A percentile compares a stretch with the other conserved stretches of the same genome.
Evolutionary conservation across 1,140 invertebrate genomes (phyloP).

Genomic region (Euglossa dilemma): DNA sequence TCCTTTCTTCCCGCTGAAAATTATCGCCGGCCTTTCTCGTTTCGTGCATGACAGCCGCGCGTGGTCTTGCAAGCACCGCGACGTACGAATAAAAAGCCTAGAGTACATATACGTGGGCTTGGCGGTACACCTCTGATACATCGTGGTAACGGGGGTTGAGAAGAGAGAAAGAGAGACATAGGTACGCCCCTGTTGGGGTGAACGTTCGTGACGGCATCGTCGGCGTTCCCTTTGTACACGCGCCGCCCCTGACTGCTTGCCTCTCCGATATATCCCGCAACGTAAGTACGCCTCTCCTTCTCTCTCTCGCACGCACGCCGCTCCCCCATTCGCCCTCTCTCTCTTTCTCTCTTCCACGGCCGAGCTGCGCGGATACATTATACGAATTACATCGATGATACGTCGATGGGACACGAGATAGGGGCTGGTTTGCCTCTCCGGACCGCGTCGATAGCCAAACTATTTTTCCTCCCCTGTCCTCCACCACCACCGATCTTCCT

Average conservation of each 20-base stretch:
- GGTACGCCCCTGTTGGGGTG: slow-evolving; percentile 66
- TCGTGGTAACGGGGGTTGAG: slow-evolving; percentile 40
- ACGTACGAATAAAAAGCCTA: slow-evolving; percentile 52
- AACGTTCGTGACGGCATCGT: slow-evolving; percentile 70
- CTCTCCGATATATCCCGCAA: slow-evolving; percentile 59
- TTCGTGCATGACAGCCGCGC: slow-evolving; percentile 6
- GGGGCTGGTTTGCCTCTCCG: slow-evolving; percentile 51
- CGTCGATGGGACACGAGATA: slow-evolving; percentile 70
- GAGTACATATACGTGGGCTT: slow-evolving; percentile 65
- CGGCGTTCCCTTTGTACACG: slow-evolving; percentile 70
- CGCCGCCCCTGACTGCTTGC: slow-evolving; percentile 56
- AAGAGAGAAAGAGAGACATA: slow-evolving; percentile 41
- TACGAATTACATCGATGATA: slow-evolving; percentile 72
- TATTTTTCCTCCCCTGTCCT: slow-evolving; percentile 59
- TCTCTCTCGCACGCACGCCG: background rate
- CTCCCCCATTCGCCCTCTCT: background rate
- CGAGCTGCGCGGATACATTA: slow-evolving; percentile 67
- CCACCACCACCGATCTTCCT: slow-evolving; percentile 25
- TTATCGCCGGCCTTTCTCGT: background rate
- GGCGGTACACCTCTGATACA: slow-evolving; percentile 45
- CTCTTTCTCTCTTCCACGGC: background rate
- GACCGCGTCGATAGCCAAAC: slow-evolving; percentile 57
- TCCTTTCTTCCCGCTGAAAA: background rate
- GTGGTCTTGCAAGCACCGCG: background rate
- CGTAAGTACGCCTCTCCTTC: slow-evolving; percentile 50